phyloP scores from a whole-genome alignment of 2,113 vertebrate species.

The Bombycilla garrulus region DNA sequence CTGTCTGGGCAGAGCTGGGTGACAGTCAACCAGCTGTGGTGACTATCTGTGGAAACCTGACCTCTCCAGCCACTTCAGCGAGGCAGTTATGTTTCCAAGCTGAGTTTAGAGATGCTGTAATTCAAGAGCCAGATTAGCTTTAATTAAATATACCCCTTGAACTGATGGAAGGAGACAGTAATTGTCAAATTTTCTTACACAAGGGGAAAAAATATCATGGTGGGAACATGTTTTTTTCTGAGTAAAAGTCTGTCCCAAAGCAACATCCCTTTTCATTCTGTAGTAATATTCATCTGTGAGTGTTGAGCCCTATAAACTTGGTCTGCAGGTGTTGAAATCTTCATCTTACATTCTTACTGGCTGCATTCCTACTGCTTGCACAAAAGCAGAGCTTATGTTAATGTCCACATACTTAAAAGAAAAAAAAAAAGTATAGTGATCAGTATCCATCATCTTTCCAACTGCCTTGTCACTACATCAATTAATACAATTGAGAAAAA shows the following conservation, averaged over 20 bases:
- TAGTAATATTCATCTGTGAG: not conserved
- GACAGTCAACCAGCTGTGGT: not conserved
- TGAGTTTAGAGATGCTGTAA: not conserved
- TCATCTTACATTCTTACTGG: not conserved
- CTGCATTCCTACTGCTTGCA: not conserved
- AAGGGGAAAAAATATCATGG: not conserved
- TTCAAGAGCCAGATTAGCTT: not conserved
- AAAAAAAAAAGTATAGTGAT: conserved; percentile 81
- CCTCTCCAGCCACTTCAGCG: not conserved
- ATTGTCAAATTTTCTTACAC: not conserved
- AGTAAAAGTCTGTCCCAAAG: not conserved
- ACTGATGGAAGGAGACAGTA: not conserved
- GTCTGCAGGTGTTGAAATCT: not conserved
- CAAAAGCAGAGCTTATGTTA: conserved; percentile 70
- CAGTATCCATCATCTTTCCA: conserved; percentile 92
- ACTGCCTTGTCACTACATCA: conserved; percentile 86
- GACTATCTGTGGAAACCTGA: not conserved
- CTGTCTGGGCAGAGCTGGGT: not conserved
- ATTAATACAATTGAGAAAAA: conserved; percentile 92
- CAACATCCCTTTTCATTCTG: not conserved
- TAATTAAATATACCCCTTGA: not conserved
- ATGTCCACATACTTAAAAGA: conserved; percentile 52
- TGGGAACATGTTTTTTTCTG: not conserved
- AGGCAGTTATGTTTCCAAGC: not conserved
- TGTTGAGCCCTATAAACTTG: not conserved